Evolutionary conservation across 2,888 invertebrate genomes (phyloP).

Genomic region (Trachelus iudaicus): DNA sequence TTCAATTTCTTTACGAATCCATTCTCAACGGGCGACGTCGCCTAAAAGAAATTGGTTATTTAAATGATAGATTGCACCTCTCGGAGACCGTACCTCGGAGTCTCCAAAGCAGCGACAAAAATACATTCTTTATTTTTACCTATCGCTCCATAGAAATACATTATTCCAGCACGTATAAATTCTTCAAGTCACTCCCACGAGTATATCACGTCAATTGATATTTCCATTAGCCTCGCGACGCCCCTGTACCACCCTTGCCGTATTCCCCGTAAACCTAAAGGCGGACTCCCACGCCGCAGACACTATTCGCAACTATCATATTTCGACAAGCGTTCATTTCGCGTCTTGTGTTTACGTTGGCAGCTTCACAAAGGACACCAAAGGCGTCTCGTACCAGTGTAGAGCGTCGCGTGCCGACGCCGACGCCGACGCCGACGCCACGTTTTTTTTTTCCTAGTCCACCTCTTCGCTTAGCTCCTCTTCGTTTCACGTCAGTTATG

Average conservation of each 20-base stretch:
- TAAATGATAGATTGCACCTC: background rate
- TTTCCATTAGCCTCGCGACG: background rate
- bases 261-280: background rate
- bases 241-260: background rate
- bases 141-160: background rate
- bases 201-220: background rate
- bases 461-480: slow-evolving; percentile 11
- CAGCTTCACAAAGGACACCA: slow-evolving; percentile 20
- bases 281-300: background rate
- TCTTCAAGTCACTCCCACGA: background rate
- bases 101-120: background rate
- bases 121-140: background rate
- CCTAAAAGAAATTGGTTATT: background rate
- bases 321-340: slow-evolving; percentile 22
- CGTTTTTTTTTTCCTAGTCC: slow-evolving; percentile 10
- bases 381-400: slow-evolving; percentile 8
- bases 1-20: background rate
- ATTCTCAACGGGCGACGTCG: background rate
- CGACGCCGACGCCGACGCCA: slow-evolving; percentile 9
- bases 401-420: slow-evolving; percentile 39
- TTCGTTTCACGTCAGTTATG: slow-evolving; percentile 40
- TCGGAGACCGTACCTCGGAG: background rate
- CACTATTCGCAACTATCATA: background rate
- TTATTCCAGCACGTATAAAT: background rate
- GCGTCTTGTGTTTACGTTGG: slow-evolving; percentile 23